These are phyloP conservation scores for Alcedo quadribrachys DNA, from an alignment of 2,797 vertebrate genomes.

Conservation along the genomic window DNA sequence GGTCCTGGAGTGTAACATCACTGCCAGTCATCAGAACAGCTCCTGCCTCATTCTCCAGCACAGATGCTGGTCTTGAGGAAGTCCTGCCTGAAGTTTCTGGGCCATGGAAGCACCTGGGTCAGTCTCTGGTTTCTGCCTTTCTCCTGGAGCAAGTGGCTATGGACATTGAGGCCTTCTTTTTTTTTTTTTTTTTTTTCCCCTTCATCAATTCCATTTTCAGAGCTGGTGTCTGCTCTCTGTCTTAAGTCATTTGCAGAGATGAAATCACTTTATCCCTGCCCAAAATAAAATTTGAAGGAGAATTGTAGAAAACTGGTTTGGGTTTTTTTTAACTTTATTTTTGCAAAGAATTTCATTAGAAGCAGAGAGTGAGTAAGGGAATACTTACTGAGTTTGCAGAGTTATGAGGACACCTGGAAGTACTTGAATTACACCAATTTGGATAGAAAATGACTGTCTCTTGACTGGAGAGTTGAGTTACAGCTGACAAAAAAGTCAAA, in stretches of 20 bases:
- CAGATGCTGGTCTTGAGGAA: neutral
- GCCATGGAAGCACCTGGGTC: neutral
- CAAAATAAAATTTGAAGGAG: neutral
- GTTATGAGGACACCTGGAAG: neutral
- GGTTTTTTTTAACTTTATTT: neutral
- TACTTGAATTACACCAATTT: neutral
- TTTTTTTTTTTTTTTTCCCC: rapidly evolving
- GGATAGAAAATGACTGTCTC: neutral
- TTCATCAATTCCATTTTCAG: neutral
- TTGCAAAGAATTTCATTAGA: neutral
- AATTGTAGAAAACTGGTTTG: neutral
- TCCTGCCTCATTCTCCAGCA: neutral
- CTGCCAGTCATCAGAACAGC: neutral
- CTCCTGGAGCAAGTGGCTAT: neutral
- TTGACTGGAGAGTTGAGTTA: neutral
- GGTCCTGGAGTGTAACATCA: neutral
- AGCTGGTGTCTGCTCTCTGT: neutral
- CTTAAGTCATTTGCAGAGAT: neutral
- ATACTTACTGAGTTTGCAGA: neutral
- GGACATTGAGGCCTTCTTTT: neutral
- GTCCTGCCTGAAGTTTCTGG: neutral
- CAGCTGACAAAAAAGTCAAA: conserved; percentile 12
- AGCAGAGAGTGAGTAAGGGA: neutral
- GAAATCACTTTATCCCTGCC: neutral
- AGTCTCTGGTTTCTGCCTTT: neutral